Evolutionary conservation across 2,797 vertebrate species (phyloP).

Genomic region (Cynodonichthys magdalenae): DNA sequence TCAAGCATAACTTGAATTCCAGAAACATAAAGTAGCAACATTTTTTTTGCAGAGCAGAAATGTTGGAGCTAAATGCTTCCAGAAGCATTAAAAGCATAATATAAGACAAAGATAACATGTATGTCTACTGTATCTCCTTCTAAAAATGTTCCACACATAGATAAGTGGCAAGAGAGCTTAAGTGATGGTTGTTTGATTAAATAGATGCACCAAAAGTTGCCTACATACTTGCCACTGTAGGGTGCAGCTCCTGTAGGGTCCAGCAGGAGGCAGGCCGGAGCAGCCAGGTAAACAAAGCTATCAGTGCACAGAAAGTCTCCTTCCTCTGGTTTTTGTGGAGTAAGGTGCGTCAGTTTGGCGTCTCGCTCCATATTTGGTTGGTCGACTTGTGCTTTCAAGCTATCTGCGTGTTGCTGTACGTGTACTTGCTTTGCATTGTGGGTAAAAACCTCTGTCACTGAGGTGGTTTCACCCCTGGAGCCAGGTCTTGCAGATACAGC

Average conservation of each 20-base stretch:
- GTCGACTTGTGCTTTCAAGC: constrained; percentile 27
- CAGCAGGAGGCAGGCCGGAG: constrained; percentile 81
- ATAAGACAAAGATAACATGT: background rate
- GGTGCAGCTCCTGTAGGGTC: constrained; percentile 72
- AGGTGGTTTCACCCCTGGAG: constrained; percentile 49
- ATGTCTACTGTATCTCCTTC: background rate
- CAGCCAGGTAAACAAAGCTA: constrained; percentile 85
- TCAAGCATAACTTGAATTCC: background rate
- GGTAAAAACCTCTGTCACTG: constrained; percentile 24
- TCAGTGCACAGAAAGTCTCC: constrained; percentile 85
- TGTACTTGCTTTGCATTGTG: constrained; percentile 27
- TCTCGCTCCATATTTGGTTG: constrained; percentile 23
- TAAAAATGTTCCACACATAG: too few species aligned
- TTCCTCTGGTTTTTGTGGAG: constrained; percentile 73
- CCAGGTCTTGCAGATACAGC: constrained; percentile 77
- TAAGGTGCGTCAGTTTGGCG: constrained; percentile 42
- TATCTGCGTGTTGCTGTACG: constrained; percentile 5
- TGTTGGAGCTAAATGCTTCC: background rate
- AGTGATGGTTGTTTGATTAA: background rate
- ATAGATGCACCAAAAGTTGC: background rate
- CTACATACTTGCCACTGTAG: constrained; percentile 73
- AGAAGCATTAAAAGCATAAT: background rate
- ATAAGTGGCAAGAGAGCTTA: too few species aligned
- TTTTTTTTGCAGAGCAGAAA: background rate
- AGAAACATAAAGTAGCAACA: background rate